Evolutionary conservation across 2,888 invertebrate genomes (phyloP), one percentile per base, ranked within the genome.

Genomic region (Agonopterix alstromeriana): DNA sequence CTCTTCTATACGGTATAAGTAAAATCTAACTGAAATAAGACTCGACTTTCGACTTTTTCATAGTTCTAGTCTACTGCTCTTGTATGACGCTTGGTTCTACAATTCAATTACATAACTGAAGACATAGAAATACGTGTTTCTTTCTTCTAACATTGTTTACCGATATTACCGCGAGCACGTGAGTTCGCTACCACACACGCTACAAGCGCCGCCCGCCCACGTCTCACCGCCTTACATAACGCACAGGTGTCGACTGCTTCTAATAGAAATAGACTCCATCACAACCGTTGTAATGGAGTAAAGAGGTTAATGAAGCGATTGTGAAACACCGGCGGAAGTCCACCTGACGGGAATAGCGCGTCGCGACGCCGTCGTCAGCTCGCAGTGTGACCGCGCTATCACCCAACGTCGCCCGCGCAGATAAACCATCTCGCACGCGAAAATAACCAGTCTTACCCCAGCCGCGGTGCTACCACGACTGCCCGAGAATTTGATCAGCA

Each of bases 271-370:
- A 63, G 69, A 65, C 67, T 69, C 61, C 67, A 60, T 61, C 61
- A 57, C 49, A 49, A n/a, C 10, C 38, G 10, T 38, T 38, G 50
- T 53, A 53, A 56, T 53, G 51, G 54, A 58, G 68, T 68, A 73
- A 79, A 72, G 70, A 74, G 78, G 82, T 80, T 84, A 82, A 83
- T 78, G 80, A 83, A 58, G 74, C 70, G 70, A 75, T 87, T 87
- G 80, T 81, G 86, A 85, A 86, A 87, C 70, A 72, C 62, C 73
- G 73, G 70, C 81, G 84, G 85, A 85, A 85, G 82, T 79, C 79
- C 82, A 87, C 84, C 86, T 84, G 86, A 76, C 87, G 84, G 88
- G 88, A 88, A 88, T 88, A 88, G 88, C 79, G 65, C 80, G 78
- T 78, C 79, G 77, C 82, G 77, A 71, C 77, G 77, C 73, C 73